Evolutionary conservation across 1,140 invertebrate genomes (phyloP), one percentile per base, ranked within the genome.

Genomic region (Heliconius hermathena): DNA sequence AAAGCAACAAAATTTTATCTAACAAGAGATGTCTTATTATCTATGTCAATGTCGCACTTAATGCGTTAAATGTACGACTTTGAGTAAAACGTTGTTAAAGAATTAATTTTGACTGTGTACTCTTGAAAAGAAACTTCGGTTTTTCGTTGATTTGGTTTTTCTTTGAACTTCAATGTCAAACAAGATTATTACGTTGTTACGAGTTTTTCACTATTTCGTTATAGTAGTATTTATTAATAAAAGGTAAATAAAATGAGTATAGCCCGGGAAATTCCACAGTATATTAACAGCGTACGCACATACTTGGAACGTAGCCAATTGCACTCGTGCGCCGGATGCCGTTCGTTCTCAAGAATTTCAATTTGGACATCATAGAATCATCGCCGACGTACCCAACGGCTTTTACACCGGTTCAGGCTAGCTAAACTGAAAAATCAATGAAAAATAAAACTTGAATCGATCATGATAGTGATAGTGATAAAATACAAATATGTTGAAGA

Each of bases 251-350:
- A 89, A 87, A 85, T 84, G 73, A 82, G 81, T 84, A 76, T 87
- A 85, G 84, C 78, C 77, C 80, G 84, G 88, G 87, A 83, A 86
- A 89, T 91, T 90, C 91, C 90, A 89, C 84, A 87, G 79, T 81
- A 86, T 82, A 84, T 90, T 91, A 90, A 85, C 87, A 79, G 84
- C 82, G 87, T 81, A 77, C 80, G 85, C 80, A 84, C 89, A 90
- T 91, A 87, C 36, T 89, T 93, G 91, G 90, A 89, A 13, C n/a
- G 3, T 8, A 8, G 88, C 91, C 91, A 92, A 84, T 73, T 93
- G 91, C 91, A 93, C 84, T 88, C 87, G 84, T 85, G 83, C 85
- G 84, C 88, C 88, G 89, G 88, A 90, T 89, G 85, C 87, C 86
- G 84, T 80, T 81, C 82, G 81, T 76, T 81, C 84, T 84, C 80